These are phyloP conservation scores for Coptotermes formosanus DNA, from an alignment of 1,140 invertebrate species.

Conservation along the genomic window DNA sequence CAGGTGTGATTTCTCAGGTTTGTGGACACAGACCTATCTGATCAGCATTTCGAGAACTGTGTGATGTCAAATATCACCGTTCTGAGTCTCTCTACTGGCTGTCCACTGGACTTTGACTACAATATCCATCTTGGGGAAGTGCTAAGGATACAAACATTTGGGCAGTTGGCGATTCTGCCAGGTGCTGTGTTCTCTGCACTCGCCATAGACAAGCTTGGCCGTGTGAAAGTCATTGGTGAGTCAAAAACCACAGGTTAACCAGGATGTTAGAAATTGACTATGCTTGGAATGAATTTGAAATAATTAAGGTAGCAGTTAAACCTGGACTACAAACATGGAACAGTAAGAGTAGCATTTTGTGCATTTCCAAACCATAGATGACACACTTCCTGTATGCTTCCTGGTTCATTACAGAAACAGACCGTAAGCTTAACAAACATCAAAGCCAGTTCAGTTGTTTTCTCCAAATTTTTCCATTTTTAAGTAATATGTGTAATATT, in stretches of 20 bases:
- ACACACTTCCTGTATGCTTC: no score
- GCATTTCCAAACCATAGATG: no score
- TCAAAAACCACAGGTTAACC: not conserved
- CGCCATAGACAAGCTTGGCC: conserved; percentile 51
- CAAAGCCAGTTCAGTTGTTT: no score
- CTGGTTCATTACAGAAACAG: no score
- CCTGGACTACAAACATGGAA: not conserved
- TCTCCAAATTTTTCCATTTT: no score
- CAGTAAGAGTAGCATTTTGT: no score
- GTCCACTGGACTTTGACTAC: conserved; percentile 46
- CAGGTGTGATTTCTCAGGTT: conserved; percentile 1
- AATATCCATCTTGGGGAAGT: conserved; percentile 44
- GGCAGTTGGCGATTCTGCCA: conserved; percentile 47
- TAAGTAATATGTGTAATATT: no score
- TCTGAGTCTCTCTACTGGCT: conserved; percentile 43
- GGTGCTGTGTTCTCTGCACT: conserved; percentile 52
- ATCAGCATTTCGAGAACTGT: conserved; percentile 42
- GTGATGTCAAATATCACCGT: conserved; percentile 51
- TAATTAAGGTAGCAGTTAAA: not conserved
- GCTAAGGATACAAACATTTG: conserved; percentile 44
- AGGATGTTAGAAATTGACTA: not conserved
- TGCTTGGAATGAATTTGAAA: not conserved
- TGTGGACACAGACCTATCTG: conserved; percentile 37
- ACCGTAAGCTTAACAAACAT: no score
- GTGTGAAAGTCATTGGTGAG: conserved; percentile 50